phyloP scores from a whole-genome alignment of 2,888 invertebrate species.

The Brachycybe producta region DNA sequence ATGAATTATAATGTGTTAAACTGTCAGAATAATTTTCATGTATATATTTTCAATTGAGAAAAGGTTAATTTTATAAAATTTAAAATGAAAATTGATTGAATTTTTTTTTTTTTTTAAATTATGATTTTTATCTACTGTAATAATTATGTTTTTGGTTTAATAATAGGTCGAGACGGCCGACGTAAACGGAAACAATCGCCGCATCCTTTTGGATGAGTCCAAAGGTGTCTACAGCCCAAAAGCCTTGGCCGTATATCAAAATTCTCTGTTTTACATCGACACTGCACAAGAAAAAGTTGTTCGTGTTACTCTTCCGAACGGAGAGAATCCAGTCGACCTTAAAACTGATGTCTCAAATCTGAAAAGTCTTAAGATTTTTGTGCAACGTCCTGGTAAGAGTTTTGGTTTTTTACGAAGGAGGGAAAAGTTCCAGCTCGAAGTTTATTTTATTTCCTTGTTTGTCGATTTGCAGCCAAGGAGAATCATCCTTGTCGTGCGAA shows the following conservation, averaged over 20 bases:
- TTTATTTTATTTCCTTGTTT: neutral
- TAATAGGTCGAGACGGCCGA: constrained; percentile 30
- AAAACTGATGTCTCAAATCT: constrained; percentile 56
- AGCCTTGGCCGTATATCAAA: constrained; percentile 67
- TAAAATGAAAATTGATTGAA: too few relatives aligned
- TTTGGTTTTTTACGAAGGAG: too few relatives aligned
- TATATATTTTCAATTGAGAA: too few relatives aligned
- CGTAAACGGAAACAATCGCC: constrained; percentile 50
- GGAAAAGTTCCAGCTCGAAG: neutral
- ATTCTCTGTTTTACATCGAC: constrained; percentile 73
- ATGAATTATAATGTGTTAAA: too few relatives aligned
- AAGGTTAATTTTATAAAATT: too few relatives aligned
- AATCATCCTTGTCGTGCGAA: constrained; percentile 71
- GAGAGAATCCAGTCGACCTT: constrained; percentile 69
- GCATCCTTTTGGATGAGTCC: constrained; percentile 48
- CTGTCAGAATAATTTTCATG: too few relatives aligned
- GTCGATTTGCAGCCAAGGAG: constrained; percentile 15
- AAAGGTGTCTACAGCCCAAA: constrained; percentile 64
- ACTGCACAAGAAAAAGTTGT: constrained; percentile 78
- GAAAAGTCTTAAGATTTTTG: constrained; percentile 73
- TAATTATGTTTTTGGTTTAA: too few relatives aligned
- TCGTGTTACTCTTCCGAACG: constrained; percentile 64
- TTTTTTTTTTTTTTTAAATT: too few relatives aligned
- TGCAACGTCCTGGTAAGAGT: constrained; percentile 52
- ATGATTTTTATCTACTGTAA: too few relatives aligned